Percentiles rank a stretch among this genome's conserved stretches.
These are phyloP conservation scores for Myotis planiceps DNA, from an alignment of 2,797 vertebrate species.

Conservation along the genomic window DNA sequence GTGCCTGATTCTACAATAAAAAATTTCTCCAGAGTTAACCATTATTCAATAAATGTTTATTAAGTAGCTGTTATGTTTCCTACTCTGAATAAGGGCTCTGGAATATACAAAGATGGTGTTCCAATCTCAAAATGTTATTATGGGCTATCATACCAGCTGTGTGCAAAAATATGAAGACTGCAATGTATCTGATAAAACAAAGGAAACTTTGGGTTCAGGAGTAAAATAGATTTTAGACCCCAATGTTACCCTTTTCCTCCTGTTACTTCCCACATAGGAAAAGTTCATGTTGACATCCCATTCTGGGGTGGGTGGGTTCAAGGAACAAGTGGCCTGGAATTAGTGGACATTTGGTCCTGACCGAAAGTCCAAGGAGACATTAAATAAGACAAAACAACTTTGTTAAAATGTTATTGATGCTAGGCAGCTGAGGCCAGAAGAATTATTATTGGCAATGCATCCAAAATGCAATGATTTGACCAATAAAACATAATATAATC, in stretches of 20 bases:
- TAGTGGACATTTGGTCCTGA: not conserved
- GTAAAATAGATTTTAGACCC: not conserved
- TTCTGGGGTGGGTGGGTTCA: not conserved
- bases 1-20: not conserved
- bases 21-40: not conserved
- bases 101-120: not conserved
- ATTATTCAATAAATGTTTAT: slow-evolving; percentile 3
- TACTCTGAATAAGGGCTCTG: not conserved
- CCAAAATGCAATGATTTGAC: not conserved
- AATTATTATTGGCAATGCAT: not conserved
- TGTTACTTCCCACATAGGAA: not conserved
- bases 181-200: not conserved
- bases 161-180: not conserved
- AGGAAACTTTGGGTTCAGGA: not conserved
- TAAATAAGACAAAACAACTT: not conserved
- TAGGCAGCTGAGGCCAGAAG: not conserved
- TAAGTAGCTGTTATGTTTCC: not conserved
- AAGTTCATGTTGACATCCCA: not conserved
- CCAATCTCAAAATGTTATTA: not conserved
- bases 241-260: not conserved
- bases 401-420: not conserved
- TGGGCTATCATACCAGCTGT: not conserved
- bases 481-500: not conserved
- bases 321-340: not conserved
- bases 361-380: not conserved